A percentile compares a stretch with the other conserved stretches of the same genome.
phyloP scores from a whole-genome alignment of 1,140 invertebrate genomes.

The Drosophila pseudoananassae region DNA sequence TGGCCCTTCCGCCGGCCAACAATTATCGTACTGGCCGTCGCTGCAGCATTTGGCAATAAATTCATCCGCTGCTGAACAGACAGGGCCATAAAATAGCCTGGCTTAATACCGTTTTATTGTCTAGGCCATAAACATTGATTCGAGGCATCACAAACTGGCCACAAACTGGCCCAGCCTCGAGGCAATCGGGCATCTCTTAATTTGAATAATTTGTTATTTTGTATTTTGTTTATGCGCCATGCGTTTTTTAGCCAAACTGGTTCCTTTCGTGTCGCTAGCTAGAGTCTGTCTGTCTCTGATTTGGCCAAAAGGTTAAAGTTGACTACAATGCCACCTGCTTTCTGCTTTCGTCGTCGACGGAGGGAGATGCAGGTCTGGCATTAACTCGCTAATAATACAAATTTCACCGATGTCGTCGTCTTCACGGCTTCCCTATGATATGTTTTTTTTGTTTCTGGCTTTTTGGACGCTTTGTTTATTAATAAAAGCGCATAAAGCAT shows the following conservation, averaged over 20 bases:
- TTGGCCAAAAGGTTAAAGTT: conserved; percentile 72
- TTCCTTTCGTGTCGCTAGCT: conserved; percentile 23
- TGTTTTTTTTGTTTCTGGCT: conserved; percentile 18
- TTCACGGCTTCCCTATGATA: conserved; percentile 28
- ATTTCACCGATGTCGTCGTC: conserved; percentile 42
- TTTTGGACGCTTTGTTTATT: conserved; percentile 64
- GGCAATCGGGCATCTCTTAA: conserved; percentile 52
- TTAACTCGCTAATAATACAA: conserved; percentile 56
- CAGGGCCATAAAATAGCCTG: conserved; percentile 53
- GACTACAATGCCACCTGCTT: conserved; percentile 52
- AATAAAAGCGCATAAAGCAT: conserved; percentile 65
- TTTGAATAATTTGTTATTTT: conserved; percentile 48
- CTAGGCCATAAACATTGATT: conserved; percentile 67
- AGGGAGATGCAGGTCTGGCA: conserved; percentile 29
- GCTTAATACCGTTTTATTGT: conserved; percentile 62
- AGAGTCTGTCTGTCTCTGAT: conserved; percentile 21
- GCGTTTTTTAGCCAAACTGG: conserved; percentile 48
- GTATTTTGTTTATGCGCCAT: conserved; percentile 28
- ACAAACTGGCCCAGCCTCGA: conserved; percentile 62
- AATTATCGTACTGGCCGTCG: conserved; percentile 12
- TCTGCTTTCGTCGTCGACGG: conserved; percentile 31
- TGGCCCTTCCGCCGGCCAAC: conserved; percentile 48
- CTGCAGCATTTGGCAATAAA: conserved; percentile 51
- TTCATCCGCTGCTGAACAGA: conserved; percentile 26
- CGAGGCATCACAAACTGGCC: conserved; percentile 21